These are phyloP conservation scores for Drosophila eugracilis DNA, from an alignment of 1,140 invertebrate species.

Conservation along the genomic window DNA sequence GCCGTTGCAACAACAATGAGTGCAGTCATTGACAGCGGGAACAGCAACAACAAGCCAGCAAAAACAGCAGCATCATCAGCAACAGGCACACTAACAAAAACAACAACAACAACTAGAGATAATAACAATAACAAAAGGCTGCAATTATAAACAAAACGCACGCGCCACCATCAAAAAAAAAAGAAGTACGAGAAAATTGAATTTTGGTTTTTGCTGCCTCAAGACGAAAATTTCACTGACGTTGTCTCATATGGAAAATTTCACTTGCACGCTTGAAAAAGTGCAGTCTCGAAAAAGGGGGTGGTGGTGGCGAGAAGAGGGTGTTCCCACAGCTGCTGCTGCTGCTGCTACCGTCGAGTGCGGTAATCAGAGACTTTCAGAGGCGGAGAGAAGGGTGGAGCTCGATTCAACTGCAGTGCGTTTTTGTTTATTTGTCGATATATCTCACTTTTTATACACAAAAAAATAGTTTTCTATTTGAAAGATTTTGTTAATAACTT, in stretches of 20 bases:
- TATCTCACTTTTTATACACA: background rate
- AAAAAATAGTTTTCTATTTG: constrained; percentile 5
- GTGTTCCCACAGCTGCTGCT: constrained; percentile 29
- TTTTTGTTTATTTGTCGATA: constrained; percentile 53
- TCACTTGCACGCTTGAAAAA: constrained; percentile 81
- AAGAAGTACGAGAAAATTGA: constrained; percentile 19
- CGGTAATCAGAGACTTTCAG: constrained; percentile 67
- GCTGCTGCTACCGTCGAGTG: constrained; percentile 58
- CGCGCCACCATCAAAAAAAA: constrained; percentile 39
- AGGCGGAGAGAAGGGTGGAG: constrained; percentile 23
- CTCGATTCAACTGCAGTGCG: constrained; percentile 53
- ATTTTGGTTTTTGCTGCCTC: constrained; percentile 31
- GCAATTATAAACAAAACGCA: constrained; percentile 76
- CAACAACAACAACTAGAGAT: constrained; percentile 23
- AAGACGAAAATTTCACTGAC: constrained; percentile 71
- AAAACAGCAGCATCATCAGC: constrained; percentile 38
- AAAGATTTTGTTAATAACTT: background rate
- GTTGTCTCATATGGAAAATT: constrained; percentile 78
- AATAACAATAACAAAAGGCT: constrained; percentile 67
- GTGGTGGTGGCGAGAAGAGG: background rate
- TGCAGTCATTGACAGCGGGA: constrained; percentile 69
- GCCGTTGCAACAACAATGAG: constrained; percentile 35
- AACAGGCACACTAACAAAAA: constrained; percentile 33
- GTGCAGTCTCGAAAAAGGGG: constrained; percentile 37
- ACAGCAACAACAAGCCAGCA: constrained; percentile 41